Percentiles rank a stretch among this genome's conserved stretches.
Conservation (phyloP, 2,797 vertebrate genomes). For the Momotus momota region DNA sequence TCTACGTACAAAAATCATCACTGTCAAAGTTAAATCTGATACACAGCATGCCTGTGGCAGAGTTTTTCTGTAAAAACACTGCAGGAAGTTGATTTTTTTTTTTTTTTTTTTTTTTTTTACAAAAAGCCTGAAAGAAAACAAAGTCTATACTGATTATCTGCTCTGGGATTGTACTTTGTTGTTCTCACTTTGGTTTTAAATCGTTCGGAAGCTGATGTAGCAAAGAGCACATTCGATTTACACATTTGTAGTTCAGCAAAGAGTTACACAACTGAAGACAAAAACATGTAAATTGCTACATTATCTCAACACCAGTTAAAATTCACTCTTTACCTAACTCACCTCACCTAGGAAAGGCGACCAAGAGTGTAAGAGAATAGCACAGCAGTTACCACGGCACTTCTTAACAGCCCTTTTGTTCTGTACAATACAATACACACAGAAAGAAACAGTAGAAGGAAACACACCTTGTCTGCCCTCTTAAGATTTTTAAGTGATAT, state of each 20-base stretch:
- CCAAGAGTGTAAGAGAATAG: background rate
- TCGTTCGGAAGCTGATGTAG: background rate
- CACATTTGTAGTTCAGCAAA: background rate
- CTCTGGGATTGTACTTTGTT: background rate
- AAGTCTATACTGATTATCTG: background rate
- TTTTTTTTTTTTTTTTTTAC: background rate
- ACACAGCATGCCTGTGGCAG: background rate
- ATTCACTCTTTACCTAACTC: background rate
- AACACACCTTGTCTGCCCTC: rapidly evolving
- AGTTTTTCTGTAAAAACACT: background rate
- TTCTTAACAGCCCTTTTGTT: background rate
- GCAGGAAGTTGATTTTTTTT: background rate
- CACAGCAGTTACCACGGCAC: rapidly evolving
- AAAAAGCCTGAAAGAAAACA: background rate
- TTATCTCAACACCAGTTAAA: background rate
- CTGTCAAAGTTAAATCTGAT: background rate
- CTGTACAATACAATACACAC: background rate
- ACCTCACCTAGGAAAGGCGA: rapidly evolving
- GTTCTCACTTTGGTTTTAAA: background rate
- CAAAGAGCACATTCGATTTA: background rate
- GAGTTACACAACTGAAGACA: background rate
- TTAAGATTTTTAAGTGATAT: background rate
- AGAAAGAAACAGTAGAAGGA: background rate
- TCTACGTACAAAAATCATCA: background rate
- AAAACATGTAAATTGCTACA: background rate